A percentile compares a stretch with the other conserved stretches of the same genome.
Conservation (phyloP, 2,113 vertebrate genomes). For the Laterallus jamaicensis region DNA sequence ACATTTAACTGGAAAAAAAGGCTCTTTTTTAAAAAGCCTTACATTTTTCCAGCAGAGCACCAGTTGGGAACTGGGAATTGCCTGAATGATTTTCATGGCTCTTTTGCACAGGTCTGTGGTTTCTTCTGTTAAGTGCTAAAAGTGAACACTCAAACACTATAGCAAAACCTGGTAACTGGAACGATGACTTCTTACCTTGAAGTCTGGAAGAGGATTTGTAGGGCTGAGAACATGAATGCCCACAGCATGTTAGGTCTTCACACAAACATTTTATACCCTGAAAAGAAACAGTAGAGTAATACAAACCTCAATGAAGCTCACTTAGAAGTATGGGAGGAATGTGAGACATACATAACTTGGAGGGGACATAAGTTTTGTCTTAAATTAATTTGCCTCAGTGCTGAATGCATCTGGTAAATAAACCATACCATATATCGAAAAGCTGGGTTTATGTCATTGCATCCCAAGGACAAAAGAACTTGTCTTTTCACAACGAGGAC, state of each 20-base stretch:
- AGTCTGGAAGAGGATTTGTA: neutral
- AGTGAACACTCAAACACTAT: neutral
- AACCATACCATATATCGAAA: neutral
- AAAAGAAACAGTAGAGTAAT: neutral
- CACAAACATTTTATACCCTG: neutral
- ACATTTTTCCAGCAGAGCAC: neutral
- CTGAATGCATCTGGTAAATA: neutral
- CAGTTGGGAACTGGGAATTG: neutral
- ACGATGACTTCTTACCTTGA: neutral
- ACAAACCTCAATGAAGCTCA: neutral
- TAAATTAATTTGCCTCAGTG: neutral
- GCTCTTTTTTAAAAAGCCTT: neutral
- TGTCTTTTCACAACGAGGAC: neutral
- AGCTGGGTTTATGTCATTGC: neutral
- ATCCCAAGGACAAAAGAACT: neutral
- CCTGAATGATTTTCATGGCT: neutral
- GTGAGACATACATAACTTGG: neutral
- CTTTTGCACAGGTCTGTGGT: neutral
- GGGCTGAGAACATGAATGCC: neutral
- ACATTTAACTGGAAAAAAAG: neutral
- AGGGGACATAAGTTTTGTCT: neutral
- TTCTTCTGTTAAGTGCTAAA: neutral
- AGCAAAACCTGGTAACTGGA: neutral
- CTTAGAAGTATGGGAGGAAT: neutral
- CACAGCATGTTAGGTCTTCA: neutral